Base-by-base conservation (phyloP, 2,797 vertebrate species). In the Urophycis tenuis region DNA sequence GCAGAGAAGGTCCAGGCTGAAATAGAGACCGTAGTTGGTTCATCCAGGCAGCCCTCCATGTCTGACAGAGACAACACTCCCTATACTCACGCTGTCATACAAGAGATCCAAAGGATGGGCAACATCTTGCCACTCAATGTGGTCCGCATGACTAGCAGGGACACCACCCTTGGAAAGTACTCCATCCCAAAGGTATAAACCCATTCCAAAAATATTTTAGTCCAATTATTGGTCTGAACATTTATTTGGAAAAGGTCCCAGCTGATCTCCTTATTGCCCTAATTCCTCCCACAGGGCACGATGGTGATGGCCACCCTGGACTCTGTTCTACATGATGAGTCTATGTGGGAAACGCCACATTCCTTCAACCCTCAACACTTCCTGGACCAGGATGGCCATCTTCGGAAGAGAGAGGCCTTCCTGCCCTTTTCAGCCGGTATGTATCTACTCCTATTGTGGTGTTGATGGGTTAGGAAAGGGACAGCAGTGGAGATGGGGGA, bases 291-390 rank as follows among this genome's bases (percentile, higher is more conserved):
- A 60, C 79, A 96, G 95, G 95, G 93, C 0, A 94, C 93, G 12
- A 0, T 17, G n/a, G 0, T 93, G 1, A 0, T 74, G 0, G 9
- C 87, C 30, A 92, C 76, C 72, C 83, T 96, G 49, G 74, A 84
- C 0, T 95, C 95, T 0, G 86, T 95, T 76, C 77, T 96, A 82
- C 89, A 85, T 30, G 95, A 96, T 80, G 87, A 95, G 17, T 76
- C 85, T 0, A 92, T 94, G 74, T 96, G 95, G 95, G 92, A 87
- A 75, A 94, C 92, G 0, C 95, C 95, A 0, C 22, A 94, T 5
- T 32, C 35, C 0, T 97, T 96, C 82, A 95, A 95, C 75, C 95
- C 95, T 0, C 87, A 79, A 33, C 94, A 97, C 84, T 97, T 96
- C 82, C 87, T 96, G 85, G 92, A 96, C 83, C 84, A 87, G 64